Base-by-base conservation (phyloP, 1,140 invertebrate genomes). In the Trichomalopsis sarcophagae region DNA sequence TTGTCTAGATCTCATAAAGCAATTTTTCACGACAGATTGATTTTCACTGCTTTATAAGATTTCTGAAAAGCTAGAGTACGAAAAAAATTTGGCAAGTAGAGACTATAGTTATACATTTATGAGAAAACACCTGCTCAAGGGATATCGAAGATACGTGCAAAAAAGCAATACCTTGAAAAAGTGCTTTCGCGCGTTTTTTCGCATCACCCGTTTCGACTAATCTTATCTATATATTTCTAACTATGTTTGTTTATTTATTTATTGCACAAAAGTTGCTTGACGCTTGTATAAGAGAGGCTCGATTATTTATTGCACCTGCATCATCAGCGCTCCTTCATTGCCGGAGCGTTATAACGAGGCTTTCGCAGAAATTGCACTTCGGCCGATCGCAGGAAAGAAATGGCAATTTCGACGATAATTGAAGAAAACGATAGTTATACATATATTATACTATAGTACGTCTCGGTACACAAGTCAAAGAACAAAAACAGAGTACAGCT, bases 281-380 rank as follows among this genome's bases (percentile, higher is more conserved):
- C 47, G 82, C 71, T 44, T 74, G 30, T 44, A n/a, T 74, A 85
- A 85, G 84, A 85, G 78, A 85, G 78, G 78, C 84, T 81, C 75
- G n/a, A 68, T 80, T 75, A 68, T 21, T 79, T 66, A 68, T 76
- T 81, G 78, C 55, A 81, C 50, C 78, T 50, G 78, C 78, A 69
- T 44, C 50, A 75, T 62, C 55, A 62, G 55, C 21, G 17, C 17
- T n/a, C 6, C 50, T 13, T 84, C 17, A 14, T 50, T 69, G 40
- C 23, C n/a, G 40, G 36, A 68, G 47, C 5, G 13, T 73, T 14
- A 23, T 78, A 44, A 75, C 69, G 36, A 44, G 62, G 17, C 21
- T 84, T n/a, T 55, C 33, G 69, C 33, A n/a, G 73, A 84, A 80
- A 85, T 81, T 85, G 71, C 84, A 79, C 66, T 81, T 66, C 23